phyloP scores from a whole-genome alignment of 1,140 invertebrate genomes.

The Brachionus calyciflorus region DNA sequence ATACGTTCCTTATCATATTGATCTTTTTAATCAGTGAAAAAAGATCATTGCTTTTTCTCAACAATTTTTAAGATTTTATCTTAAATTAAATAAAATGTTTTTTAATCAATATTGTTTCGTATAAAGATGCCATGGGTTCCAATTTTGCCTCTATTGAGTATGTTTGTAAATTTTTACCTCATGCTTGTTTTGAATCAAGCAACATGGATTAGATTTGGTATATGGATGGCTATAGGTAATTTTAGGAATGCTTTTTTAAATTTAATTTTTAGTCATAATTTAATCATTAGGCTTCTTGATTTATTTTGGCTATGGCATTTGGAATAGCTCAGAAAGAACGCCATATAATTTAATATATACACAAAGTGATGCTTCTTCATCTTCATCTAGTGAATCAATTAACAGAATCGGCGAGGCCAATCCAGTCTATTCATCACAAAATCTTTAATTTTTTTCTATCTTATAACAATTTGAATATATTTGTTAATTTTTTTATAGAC shows the following conservation, averaged over 20 bases:
- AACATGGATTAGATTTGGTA: slow-evolving; percentile 80
- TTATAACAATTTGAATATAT: too few species aligned
- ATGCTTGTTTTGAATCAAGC: slow-evolving; percentile 78
- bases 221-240: slow-evolving; percentile 73
- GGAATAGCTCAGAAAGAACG: slow-evolving; percentile 78
- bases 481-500: too few species aligned
- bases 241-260: too few species aligned
- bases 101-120: not conserved
- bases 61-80: not conserved
- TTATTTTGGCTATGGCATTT: slow-evolving; percentile 83
- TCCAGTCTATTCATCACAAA: not conserved
- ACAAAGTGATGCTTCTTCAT: slow-evolving; percentile 8
- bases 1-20: too few species aligned
- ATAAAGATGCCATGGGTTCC: slow-evolving; percentile 78
- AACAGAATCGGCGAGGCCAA: slow-evolving; percentile 49
- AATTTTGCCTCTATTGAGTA: slow-evolving; percentile 74
- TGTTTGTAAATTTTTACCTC: slow-evolving; percentile 79
- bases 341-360: slow-evolving; percentile 35
- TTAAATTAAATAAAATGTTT: not conserved
- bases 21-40: too few species aligned
- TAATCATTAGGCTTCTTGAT: slow-evolving; percentile 80
- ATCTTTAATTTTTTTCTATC: too few species aligned
- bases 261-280: too few species aligned
- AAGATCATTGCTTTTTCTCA: not conserved
- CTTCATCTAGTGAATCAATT: slow-evolving; percentile 52